Evolutionary conservation across 2,888 invertebrate species (phyloP).

Genomic region (Melitaea athalia): DNA sequence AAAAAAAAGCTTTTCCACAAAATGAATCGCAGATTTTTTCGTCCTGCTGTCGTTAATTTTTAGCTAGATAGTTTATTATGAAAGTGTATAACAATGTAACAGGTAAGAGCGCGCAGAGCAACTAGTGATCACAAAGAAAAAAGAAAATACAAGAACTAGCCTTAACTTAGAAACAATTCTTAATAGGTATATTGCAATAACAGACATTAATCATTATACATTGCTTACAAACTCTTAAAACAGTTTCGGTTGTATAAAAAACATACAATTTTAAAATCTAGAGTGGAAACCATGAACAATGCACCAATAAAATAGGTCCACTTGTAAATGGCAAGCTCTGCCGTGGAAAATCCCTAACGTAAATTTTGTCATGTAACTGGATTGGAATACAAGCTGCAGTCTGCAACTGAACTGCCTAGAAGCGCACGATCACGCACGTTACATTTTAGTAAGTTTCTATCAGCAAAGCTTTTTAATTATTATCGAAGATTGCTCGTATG

Average conservation of each 20-base stretch:
- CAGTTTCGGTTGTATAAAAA: neutral
- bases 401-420: conserved; percentile 21
- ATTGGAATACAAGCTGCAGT: conserved; percentile 34
- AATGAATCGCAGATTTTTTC: too few relatives aligned
- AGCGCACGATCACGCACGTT: conserved; percentile 12
- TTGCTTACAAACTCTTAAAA: neutral
- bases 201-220: too few relatives aligned
- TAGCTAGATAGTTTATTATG: too few relatives aligned
- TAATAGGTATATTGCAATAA: too few relatives aligned
- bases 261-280: conserved; percentile 4
- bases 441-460: neutral
- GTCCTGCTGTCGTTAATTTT: neutral
- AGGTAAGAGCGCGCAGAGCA: too few relatives aligned
- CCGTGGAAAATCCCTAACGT: conserved; percentile 34
- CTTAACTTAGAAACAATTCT: too few relatives aligned
- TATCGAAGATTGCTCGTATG: neutral
- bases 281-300: conserved; percentile 21
- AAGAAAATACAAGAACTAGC: too few relatives aligned
- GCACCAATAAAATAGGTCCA: conserved; percentile 24
- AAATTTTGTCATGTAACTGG: conserved; percentile 35
- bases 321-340: conserved; percentile 33
- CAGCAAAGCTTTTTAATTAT: neutral
- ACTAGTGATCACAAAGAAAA: too few relatives aligned
- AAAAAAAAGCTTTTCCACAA: too few relatives aligned
- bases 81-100: too few relatives aligned